These are phyloP conservation scores for Mycteria americana DNA, from an alignment of 2,797 vertebrate species.

Conservation along the genomic window DNA sequence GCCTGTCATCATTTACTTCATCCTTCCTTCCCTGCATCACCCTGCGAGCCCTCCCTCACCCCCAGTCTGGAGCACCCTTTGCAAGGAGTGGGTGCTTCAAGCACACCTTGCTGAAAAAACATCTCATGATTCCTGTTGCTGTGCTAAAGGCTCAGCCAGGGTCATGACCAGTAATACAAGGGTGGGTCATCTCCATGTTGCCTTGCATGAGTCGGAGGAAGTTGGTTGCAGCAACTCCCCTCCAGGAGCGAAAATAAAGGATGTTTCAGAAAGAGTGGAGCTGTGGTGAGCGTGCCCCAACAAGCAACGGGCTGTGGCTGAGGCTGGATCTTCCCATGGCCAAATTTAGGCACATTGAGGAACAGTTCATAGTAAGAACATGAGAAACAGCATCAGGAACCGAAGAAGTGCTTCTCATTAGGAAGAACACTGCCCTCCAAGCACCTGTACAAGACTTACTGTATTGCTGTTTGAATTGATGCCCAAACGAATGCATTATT, in stretches of 20 bases:
- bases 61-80: background rate
- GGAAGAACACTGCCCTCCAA: background rate
- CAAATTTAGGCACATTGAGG: background rate
- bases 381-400: background rate
- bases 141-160: background rate
- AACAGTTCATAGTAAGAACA: background rate
- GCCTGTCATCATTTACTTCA: background rate
- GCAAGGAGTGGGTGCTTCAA: background rate
- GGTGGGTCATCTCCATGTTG: background rate
- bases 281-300: background rate
- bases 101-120: background rate
- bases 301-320: background rate
- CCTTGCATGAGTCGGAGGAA: background rate
- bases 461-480: fast-evolving
- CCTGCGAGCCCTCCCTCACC: background rate
- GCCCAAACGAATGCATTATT: fast-evolving
- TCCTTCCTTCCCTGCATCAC: background rate
- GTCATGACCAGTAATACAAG: fast-evolving
- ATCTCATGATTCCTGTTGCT: background rate
- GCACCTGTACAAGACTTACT: fast-evolving
- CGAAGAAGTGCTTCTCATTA: fast-evolving
- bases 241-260: background rate
- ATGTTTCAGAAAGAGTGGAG: background rate
- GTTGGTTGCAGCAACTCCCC: background rate
- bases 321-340: background rate